Evolutionary conservation across 2,113 vertebrate species (phyloP), one percentile per base, ranked within the genome.

Genomic region (Lathamus discolor): DNA sequence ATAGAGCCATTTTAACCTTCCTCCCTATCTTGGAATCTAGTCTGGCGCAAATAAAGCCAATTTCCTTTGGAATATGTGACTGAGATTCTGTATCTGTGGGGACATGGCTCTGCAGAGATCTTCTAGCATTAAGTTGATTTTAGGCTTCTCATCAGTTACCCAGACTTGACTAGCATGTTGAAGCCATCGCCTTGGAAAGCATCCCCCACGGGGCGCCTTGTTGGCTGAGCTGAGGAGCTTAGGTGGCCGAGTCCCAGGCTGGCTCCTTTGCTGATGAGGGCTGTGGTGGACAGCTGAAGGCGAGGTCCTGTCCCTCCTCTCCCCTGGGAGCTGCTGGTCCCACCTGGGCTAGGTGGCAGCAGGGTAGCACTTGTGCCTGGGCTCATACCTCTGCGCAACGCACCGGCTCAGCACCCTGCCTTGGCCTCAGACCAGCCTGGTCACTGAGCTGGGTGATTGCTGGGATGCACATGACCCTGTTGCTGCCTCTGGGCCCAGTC

Each of bases 21-120:
- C 31, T 75, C 41, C 54, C 9, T 90, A 57, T 89, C 81, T 83
- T 79, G 49, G 57, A 94, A 92, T 94, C 77, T 90, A 68, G 37
- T 49, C 44, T 76, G 61, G 78, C 18, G 72, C 46, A 88, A 90
- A 52, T 43, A 44, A 95, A 95, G 69, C 75, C 37, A 83, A 49
- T 96, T 96, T 97, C 43, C 78, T 84, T 91, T 59, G 88, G 87
- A 96, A 96, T 90, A 91, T 76, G 77, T 88, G 73, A 95, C 93
- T 87, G 76, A 87, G 70, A 49, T 93, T 91, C 44, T 88, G 19
- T 54, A 51, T n/a, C 51, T 80, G 31, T 70, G 80, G 70, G 37
- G 59, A 83, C 0, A 0, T 79, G 72, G 81, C 43, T 93, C 67
- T 79, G 77, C 35, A 86, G 91, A 95, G 16, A 13, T n/a, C 82